A percentile compares a stretch with the other conserved stretches of the same genome.
Evolutionary conservation across 2,113 vertebrate genomes (phyloP).

Genomic region (Trinectes maculatus): DNA sequence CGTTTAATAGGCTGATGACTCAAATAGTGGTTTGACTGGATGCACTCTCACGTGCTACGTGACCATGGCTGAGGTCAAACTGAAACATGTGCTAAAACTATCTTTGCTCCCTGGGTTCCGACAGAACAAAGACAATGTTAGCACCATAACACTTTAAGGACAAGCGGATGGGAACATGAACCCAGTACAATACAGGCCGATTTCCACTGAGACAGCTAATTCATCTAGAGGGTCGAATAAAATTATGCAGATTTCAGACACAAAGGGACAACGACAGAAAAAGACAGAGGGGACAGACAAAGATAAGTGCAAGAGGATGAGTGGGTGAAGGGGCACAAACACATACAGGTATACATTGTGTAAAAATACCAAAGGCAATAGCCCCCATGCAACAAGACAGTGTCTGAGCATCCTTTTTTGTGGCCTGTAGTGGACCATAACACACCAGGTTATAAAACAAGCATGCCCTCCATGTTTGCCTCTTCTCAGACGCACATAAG

Average conservation of each 20-base stretch:
- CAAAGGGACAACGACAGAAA: constrained; percentile 45
- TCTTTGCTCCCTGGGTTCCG: not conserved
- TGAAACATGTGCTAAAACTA: constrained; percentile 40
- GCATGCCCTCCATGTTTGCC: constrained; percentile 27
- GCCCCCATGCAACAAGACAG: constrained; percentile 73
- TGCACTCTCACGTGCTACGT: constrained; percentile 30
- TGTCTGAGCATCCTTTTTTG: constrained; percentile 41
- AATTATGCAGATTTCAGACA: constrained; percentile 65
- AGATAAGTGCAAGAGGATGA: constrained; percentile 18
- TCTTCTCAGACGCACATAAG: constrained; percentile 73
- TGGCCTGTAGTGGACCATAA: constrained; percentile 7
- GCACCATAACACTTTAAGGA: constrained; percentile 5
- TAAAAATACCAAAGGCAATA: constrained; percentile 73
- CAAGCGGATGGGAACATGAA: constrained; percentile 12
- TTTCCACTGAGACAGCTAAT: constrained; percentile 52
- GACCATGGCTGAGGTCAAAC: constrained; percentile 6
- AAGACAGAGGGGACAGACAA: constrained; percentile 18
- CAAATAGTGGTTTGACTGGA: constrained; percentile 44
- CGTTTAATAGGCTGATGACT: constrained; percentile 52
- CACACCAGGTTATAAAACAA: constrained; percentile 50
- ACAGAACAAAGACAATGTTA: constrained; percentile 17
- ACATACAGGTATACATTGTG: constrained; percentile 50
- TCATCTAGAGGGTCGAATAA: constrained; percentile 41
- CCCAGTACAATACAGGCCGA: constrained; percentile 33
- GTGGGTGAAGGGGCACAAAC: constrained; percentile 34